Base-by-base conservation (phyloP, 2,888 invertebrate species). In the Hydroisotoma schaefferi region DNA sequence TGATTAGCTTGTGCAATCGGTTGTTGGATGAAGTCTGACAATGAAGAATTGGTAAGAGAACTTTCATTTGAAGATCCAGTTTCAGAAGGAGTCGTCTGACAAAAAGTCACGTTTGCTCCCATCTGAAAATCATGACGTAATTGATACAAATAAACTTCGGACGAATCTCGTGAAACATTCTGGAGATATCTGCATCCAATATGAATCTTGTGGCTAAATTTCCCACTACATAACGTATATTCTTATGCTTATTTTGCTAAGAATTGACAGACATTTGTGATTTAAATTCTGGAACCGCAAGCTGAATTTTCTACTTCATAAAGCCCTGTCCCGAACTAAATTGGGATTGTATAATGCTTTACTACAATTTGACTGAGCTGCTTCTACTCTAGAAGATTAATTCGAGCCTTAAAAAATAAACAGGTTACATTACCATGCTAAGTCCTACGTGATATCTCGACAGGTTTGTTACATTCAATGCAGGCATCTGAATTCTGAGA, bases 1-100 rank as follows among this genome's bases (percentile, higher is more conserved):
- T 63, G 59, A 55, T 63, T 67, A 4, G 59, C 66, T 47, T 67
- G 66, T n/a, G 63, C 54, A 15, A 67, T 67, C 0, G 66, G 66
- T 20, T 67, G 66, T 38, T 61, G 55, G 8, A 38, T 55, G 23
- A 61, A 63, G 28, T 67, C 57, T 51, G 5, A 22, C 18, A n/a
- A 15, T 5, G 22, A 15, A 4, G 12, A 15, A 4, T 3, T 22
- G 3, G 33, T 8, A 0, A 53, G 58, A 33, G 55, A 49, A 0
- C 52, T 59, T 27, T 4, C 33, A 38, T 61, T 61, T 5, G 10
- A 8, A 33, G 27, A 43, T n/a, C n/a, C 20, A 15, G n/a, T 40
- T 20, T 15, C 5, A 40, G n/a, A 4, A 40, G 5, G 40, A 40
- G 5, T 46, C n/a, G 40, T 40, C 26, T 57, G 22, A 37, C 66